Evolutionary conservation across 2,888 invertebrate species (phyloP), one percentile per base, ranked within the genome.

Genomic region (Linnaemya tessellans): DNA sequence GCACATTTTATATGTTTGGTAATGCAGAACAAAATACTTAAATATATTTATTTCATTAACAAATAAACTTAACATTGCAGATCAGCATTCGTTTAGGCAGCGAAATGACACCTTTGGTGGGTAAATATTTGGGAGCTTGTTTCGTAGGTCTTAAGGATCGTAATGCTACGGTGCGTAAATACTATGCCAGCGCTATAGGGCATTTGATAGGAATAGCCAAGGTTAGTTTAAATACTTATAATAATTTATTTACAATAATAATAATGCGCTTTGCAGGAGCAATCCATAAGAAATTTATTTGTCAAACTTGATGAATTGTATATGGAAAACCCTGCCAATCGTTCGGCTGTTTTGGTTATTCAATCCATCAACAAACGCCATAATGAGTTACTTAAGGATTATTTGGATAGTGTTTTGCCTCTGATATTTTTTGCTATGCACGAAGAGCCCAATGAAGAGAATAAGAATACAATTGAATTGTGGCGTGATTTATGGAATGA

Each of bases 401-500:
- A 97, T 90, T 95, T 96, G 41, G 94, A 94, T 10, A 92, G 95
- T 35, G 94, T 97, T 11, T 94, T 98, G 88, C 98, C 98, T 0
- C 93, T 98, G 78, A 96, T 97, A 25, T 98, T 98, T 92, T 95
- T 97, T 87, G 98, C 97, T 13, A 98, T 97, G 97, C 98, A 98
- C 89, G 96, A 95, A 20, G 95, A 96, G 88, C 95, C 95, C 89
- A 95, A 94, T 18, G 94, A 95, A 25, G 94, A 94, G 86, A 94
- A 94, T 84, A 93, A 93, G 87, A 89, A 90, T 13, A 95, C 95
- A 13, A 94, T 96, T 84, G 96, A 96, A 89, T 93, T 96, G 85
- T 98, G 97, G 95, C 96, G 96, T 86, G 98, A 98, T 90, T 94
- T 98, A 54, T 98, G 98, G 98, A 94, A 95, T 62, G 98, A 98